Conservation (phyloP, 2,797 vertebrate genomes). For the Mus minutoides region DNA sequence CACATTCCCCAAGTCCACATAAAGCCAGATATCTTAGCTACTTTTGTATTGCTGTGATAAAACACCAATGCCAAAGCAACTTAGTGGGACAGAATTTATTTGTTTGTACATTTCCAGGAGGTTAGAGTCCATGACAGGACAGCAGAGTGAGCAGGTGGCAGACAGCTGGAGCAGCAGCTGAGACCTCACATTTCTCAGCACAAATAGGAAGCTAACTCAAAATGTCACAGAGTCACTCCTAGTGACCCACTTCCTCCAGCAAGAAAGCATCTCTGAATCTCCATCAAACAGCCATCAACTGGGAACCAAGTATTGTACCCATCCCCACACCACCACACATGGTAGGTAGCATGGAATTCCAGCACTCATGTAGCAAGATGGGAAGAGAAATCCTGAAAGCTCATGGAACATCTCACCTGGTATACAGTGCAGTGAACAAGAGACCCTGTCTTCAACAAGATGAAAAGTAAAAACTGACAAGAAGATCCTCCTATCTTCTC, state of each 20-base stretch:
- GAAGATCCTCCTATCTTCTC: neutral
- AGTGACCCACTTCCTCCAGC: neutral
- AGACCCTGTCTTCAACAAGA: neutral
- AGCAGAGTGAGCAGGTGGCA: neutral
- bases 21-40: neutral
- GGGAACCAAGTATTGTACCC: neutral
- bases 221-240: neutral
- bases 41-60: neutral
- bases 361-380: neutral
- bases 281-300: neutral
- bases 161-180: too few species aligned
- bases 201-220: neutral
- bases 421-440: neutral
- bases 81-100: neutral
- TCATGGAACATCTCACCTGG: neutral
- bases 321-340: neutral
- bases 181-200: neutral
- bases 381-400: too few species aligned
- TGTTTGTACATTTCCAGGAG: too few species aligned
- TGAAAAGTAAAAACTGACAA: neutral
- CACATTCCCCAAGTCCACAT: neutral
- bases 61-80: neutral
- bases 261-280: neutral
- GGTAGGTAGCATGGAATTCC: neutral
- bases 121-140: neutral